phyloP scores from a whole-genome alignment of 2,888 invertebrate genomes.

The Peribatodes rhomboidaria region DNA sequence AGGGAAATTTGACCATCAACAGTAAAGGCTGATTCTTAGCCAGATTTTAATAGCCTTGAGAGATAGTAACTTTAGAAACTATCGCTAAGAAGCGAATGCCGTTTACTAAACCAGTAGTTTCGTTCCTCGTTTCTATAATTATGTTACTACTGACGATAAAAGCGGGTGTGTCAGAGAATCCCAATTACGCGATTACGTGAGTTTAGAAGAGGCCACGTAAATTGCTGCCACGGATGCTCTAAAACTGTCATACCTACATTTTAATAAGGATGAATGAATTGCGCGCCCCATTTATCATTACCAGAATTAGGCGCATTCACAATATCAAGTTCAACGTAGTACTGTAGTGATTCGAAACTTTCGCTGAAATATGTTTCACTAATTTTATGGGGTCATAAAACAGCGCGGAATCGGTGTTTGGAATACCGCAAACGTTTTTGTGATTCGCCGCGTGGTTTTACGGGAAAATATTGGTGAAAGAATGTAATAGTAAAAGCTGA shows the following conservation, averaged over 20 bases:
- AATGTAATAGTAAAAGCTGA: not conserved
- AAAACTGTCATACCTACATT: constrained; percentile 71
- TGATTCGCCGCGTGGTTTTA: not conserved
- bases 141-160: not conserved
- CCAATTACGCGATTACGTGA: constrained; percentile 57
- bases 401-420: constrained; percentile 10
- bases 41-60: no score
- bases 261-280: constrained; percentile 85
- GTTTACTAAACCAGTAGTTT: no score
- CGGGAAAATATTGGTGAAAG: not conserved
- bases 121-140: no score
- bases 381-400: constrained; percentile 22
- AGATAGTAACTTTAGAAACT: no score
- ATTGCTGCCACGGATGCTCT: constrained; percentile 75
- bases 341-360: constrained; percentile 25
- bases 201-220: constrained; percentile 64
- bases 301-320: constrained; percentile 56
- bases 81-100: no score
- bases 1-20: no score
- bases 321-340: constrained; percentile 5
- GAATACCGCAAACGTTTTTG: constrained; percentile 20
- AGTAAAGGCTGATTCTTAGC: no score
- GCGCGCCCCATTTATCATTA: constrained; percentile 63
- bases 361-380: constrained; percentile 6
- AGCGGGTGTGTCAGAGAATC: constrained; percentile 46